Conservation (phyloP, 2,888 invertebrate genomes). For the Platypus cylindrus region DNA sequence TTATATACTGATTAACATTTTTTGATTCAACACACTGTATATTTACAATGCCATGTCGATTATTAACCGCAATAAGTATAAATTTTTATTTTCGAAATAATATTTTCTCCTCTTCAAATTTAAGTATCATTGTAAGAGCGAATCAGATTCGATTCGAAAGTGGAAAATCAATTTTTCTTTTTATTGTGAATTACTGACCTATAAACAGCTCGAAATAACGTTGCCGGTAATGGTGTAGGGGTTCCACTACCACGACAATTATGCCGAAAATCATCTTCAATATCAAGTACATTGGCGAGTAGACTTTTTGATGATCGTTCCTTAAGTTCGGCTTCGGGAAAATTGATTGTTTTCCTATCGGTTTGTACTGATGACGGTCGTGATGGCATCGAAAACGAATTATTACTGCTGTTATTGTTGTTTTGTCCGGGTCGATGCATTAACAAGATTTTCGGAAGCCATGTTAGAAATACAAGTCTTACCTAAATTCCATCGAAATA, state of each 20-base stretch:
- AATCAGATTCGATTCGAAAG: too few relatives aligned
- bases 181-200: constrained; percentile 45
- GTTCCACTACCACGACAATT: constrained; percentile 55
- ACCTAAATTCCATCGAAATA: too few relatives aligned
- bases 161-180: too few relatives aligned
- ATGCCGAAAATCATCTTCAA: constrained; percentile 87
- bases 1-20: too few relatives aligned
- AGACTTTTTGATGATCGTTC: constrained; percentile 89
- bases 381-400: constrained; percentile 40
- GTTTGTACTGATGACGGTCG: constrained; percentile 37
- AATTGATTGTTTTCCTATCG: constrained; percentile 34
- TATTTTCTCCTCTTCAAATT: too few relatives aligned
- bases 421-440: constrained; percentile 62
- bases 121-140: too few relatives aligned
- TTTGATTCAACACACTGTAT: too few relatives aligned
- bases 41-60: too few relatives aligned
- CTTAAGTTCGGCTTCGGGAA: constrained; percentile 50
- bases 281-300: constrained; percentile 88
- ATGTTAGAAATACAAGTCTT: constrained; percentile 84
- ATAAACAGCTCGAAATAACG: constrained; percentile 63
- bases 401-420: constrained; percentile 18
- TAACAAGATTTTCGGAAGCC: constrained; percentile 93
- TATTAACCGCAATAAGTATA: too few relatives aligned
- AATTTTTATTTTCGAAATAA: too few relatives aligned
- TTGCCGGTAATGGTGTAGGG: constrained; percentile 42